Base-by-base conservation (phyloP, 92 coral and sea anemone genomes). In the Palythoa caribaeorum region DNA sequence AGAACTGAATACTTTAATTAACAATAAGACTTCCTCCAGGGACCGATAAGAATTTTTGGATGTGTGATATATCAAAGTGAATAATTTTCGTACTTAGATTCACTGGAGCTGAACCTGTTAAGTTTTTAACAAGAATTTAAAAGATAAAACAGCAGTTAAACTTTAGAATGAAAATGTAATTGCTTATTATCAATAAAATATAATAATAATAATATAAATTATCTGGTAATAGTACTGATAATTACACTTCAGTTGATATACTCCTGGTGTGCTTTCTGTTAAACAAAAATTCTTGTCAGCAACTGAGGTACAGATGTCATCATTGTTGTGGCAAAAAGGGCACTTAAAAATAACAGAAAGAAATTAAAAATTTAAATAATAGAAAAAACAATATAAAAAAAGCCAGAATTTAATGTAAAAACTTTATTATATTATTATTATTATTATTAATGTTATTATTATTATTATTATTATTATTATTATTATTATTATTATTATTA, bases 241-340 rank as follows among this genome's bases (percentile, higher is more conserved):
- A 63, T 63, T 63, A 63, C 70, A 36, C 70, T 63, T 63, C 37
- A 63, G 70, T 36, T 63, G 70, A 63, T 63, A 63, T 63, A 17
- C 8, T 55, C 70, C 70, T 63, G 70, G 70, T 63, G 70, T 63
- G 70, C 37, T 63, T 63, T 63, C 70, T 63, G 70, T 63, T n/a
- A 63, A 63, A 63, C 70, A 63, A 36, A 63, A 63, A 19, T 63
- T 63, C 70, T 63, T 63, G 70, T 63, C 70, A 63, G 70, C 70
- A 63, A 63, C 70, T 63, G 70, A 63, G 70, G 70, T 63, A 36
- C 70, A 63, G 36, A 63, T 63, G 70, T 63, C 37, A 63, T 63
- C 70, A 63, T 36, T 63, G 37, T 63, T 63, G 70, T 63, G 70
- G 70, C 70, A 63, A 63, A 63, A 63, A 63, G 70, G 70, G 37